Conservation (phyloP, 2,888 invertebrate species). For the Caenorhabditis sp. region DNA sequence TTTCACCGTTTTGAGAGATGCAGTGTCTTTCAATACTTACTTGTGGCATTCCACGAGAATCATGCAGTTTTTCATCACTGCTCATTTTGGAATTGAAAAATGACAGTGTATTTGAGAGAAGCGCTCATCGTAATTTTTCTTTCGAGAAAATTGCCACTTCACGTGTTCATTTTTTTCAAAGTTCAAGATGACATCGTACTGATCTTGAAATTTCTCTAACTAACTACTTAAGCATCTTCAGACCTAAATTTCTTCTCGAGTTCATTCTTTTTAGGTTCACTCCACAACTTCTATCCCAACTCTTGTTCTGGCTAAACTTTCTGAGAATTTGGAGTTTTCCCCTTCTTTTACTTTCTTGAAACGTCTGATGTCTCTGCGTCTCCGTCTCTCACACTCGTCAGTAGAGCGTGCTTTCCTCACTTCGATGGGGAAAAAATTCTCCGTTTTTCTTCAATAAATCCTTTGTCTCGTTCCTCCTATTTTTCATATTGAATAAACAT, state of each 20-base stretch:
- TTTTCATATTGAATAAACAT: neutral
- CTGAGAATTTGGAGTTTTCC: too few relatives aligned
- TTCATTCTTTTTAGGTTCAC: too few relatives aligned
- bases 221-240: too few relatives aligned
- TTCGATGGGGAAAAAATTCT: neutral
- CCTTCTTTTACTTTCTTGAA: neutral
- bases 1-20: neutral
- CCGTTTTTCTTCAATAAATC: neutral
- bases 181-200: too few relatives aligned
- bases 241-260: too few relatives aligned
- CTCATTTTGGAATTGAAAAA: constrained; percentile 39
- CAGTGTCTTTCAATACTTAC: neutral
- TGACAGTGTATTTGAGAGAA: neutral
- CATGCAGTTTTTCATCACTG: constrained; percentile 25
- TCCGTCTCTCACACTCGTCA: neutral
- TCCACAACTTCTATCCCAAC: too few relatives aligned
- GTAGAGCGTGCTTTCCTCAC: constrained; percentile 7
- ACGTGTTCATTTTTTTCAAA: too few relatives aligned
- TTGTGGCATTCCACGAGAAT: constrained; percentile 64
- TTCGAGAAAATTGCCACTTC: neutral
- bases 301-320: too few relatives aligned
- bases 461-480: neutral
- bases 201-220: too few relatives aligned
- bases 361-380: neutral
- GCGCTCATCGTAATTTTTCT: neutral